Base-by-base conservation (phyloP, 2,888 invertebrate species). In the Notodonta dromedarius region DNA sequence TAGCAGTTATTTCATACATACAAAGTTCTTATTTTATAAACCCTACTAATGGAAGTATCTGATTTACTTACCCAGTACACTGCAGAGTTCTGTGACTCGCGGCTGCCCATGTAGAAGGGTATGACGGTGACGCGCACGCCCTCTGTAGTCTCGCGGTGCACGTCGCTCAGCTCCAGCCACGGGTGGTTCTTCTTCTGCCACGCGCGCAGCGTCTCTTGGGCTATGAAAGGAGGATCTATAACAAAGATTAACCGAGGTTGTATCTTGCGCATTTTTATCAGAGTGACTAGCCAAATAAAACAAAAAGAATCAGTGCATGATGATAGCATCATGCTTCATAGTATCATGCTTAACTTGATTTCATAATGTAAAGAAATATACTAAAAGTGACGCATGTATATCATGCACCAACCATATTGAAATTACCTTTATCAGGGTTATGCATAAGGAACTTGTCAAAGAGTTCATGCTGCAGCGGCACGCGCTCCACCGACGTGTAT, bases 111-210 rank as follows among this genome's bases (percentile, higher is more conserved):
- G 84, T 98, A 99, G 92, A 99, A 99, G 0, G 99, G 99, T 87
- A 99, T 99, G 60, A 99, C 99, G 12, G 99, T 99, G 48, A 99
- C 98, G 57, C 99, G 94, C 69, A 99, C 96, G 84, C 97, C 96
- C 89, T 99, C 99, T 0, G 99, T 99, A 0, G 99, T 99, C 93
- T 99, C 99, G 78, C 98, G 97, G 85, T 99, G 99, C 9, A 99
- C 99, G 89, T 99, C 98, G 44, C 98, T 98, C 63, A 99, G 90
- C 84, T 99, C 98, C 51, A 99, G 88, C 98, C 98, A 99, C 0
- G 99, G 98, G 86, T 99, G 98, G 91, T 99, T 99, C 86, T 98
- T 98, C 80, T 98, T 98, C 87, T 99, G 99, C 98, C 99, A 99
- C 0, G 98, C 98, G 75, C 96, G 95, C 4, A 99, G 91, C 0